Percentiles rank a stretch among this genome's conserved stretches.
Evolutionary conservation across 2,797 vertebrate species (phyloP).

Genomic region (Poeciliopsis paucimaculata): DNA sequence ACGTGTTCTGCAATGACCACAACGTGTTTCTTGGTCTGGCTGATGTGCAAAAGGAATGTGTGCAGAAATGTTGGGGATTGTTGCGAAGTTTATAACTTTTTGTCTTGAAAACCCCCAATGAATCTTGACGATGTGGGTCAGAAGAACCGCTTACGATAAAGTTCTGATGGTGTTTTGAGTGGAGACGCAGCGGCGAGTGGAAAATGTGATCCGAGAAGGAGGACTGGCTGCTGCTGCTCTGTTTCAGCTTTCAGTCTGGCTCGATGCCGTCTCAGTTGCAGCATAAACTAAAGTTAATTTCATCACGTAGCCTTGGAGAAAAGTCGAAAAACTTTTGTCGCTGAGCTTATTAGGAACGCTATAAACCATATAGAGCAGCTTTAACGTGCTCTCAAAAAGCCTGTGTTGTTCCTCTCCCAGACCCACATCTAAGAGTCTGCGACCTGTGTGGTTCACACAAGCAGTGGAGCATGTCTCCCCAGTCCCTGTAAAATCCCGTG

Average conservation of each 20-base stretch:
- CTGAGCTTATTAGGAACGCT: constrained; percentile 36
- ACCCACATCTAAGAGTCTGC: constrained; percentile 31
- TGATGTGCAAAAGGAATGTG: neutral
- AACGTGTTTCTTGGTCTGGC: neutral
- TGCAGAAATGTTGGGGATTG: neutral
- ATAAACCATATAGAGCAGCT: constrained; percentile 13
- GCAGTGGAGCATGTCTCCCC: constrained; percentile 27
- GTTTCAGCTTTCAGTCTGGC: constrained; percentile 15
- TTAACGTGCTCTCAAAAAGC: constrained; percentile 40
- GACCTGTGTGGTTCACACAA: constrained; percentile 54
- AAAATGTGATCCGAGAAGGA: neutral
- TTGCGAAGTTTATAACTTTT: constrained; percentile 7
- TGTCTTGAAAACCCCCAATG: neutral
- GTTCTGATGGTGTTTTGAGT: constrained; percentile 41
- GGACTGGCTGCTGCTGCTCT: constrained; percentile 1
- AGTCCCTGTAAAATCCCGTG: constrained; percentile 25
- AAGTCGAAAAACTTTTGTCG: neutral
- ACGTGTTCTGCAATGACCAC: neutral
- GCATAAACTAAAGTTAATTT: neutral
- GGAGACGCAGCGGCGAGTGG: constrained; percentile 2
- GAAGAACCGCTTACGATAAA: constrained; percentile 17
- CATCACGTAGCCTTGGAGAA: neutral
- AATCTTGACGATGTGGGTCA: constrained; percentile 16
- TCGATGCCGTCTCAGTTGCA: neutral
- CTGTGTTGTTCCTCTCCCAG: constrained; percentile 21